Evolutionary conservation across 2,113 vertebrate genomes (phyloP).

Genomic region (Esox niger): DNA sequence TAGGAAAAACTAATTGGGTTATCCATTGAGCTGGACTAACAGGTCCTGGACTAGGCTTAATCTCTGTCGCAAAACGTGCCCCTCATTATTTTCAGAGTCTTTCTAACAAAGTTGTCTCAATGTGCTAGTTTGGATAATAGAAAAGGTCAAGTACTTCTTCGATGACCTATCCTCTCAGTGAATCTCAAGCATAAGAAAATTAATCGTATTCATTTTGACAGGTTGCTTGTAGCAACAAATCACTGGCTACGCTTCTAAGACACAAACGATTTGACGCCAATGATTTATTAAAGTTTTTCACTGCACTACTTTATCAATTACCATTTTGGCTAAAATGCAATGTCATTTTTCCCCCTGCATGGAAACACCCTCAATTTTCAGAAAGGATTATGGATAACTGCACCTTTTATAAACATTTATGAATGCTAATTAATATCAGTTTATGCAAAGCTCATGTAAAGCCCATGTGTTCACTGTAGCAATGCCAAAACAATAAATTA

Average conservation of each 20-base stretch:
- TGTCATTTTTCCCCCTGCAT: neutral
- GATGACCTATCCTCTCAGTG: too few relatives aligned
- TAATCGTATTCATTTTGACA: too few relatives aligned
- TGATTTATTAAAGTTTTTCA: neutral
- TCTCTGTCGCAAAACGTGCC: too few relatives aligned
- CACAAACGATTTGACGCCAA: neutral
- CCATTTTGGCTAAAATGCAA: neutral
- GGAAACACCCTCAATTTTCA: constrained; percentile 8
- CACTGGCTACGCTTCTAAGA: too few relatives aligned
- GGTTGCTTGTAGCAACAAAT: too few relatives aligned
- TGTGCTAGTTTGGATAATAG: neutral
- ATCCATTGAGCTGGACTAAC: too few relatives aligned
- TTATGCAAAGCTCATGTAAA: neutral
- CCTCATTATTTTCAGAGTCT: too few relatives aligned
- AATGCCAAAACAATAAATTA: constrained; percentile 11
- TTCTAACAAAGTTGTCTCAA: neutral
- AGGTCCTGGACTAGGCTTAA: too few relatives aligned
- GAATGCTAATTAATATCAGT: constrained; percentile 30
- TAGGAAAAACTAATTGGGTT: too few relatives aligned
- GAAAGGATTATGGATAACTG: constrained; percentile 19
- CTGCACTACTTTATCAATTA: neutral
- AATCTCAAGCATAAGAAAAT: too few relatives aligned
- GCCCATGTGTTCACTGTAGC: too few relatives aligned
- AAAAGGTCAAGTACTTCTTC: neutral
- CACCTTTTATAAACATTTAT: constrained; percentile 3